A percentile compares a stretch with the other conserved stretches of the same genome.
Conservation (phyloP, 1,140 invertebrate genomes). For the Cydia amplana region DNA sequence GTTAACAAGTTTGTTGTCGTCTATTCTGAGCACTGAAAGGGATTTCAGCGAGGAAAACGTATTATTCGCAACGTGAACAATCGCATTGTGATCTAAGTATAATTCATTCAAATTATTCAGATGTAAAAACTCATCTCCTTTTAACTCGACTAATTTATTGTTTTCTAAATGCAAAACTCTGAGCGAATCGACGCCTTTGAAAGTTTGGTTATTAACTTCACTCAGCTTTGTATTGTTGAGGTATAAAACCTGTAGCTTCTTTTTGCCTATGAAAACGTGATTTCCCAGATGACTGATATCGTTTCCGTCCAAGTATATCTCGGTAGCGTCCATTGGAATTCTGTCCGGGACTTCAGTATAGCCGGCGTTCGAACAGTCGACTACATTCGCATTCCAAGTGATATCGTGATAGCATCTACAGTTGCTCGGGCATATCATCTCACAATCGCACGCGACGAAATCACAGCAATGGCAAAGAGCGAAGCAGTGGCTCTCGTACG, state of each 20-base stretch:
- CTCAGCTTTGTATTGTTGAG: constrained; percentile 90
- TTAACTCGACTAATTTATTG: constrained; percentile 86
- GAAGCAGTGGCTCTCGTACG: constrained; percentile 94
- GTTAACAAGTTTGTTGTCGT: constrained; percentile 88
- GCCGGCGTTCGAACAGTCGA: constrained; percentile 90
- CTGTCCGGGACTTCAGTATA: constrained; percentile 87
- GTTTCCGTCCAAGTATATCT: constrained; percentile 93
- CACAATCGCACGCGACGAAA: constrained; percentile 94
- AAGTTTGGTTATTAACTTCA: constrained; percentile 90
- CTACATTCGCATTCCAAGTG: constrained; percentile 94
- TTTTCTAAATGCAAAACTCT: constrained; percentile 90
- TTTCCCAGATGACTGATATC: constrained; percentile 88
- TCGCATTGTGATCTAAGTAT: constrained; percentile 90
- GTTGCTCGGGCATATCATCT: constrained; percentile 93
- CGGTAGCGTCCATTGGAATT: constrained; percentile 94
- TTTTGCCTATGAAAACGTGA: constrained; percentile 93
- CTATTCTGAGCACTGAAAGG: constrained; percentile 88
- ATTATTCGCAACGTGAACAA: constrained; percentile 86
- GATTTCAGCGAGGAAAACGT: constrained; percentile 87
- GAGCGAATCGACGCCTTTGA: constrained; percentile 88
- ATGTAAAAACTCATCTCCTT: constrained; percentile 87
- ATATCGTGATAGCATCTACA: constrained; percentile 94
- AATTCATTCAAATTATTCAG: constrained; percentile 88
- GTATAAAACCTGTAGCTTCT: constrained; percentile 90
- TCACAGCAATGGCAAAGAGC: constrained; percentile 94